Evolutionary conservation across 1,140 invertebrate species (phyloP), one percentile per base, ranked within the genome.

Genomic region (Limonius californicus): DNA sequence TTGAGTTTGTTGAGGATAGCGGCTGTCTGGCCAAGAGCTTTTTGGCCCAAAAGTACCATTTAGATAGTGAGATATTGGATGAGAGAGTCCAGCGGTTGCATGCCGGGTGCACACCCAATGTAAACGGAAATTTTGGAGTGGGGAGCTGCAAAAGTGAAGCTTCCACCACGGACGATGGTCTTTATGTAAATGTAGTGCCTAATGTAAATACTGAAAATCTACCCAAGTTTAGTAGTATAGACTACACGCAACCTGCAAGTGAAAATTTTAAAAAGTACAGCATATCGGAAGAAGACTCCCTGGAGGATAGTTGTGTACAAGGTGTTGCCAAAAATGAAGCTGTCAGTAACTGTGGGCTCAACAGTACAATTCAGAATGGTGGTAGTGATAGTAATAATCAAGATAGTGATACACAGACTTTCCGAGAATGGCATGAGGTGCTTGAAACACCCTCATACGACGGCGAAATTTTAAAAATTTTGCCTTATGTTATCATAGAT

Each of bases 401-500:
- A 62, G 58, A 64, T 65, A 64, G 57, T 60, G 55, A 57, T 35
- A 56, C 61, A 20, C 61, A 61, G 18, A 50, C 43, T 57, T 95
- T 94, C 83, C 81, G 85, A 63, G 88, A 92, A 79, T 95, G 91
- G 89, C 87, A 91, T 76, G 87, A 94, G 79, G 86, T 85, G 76
- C 81, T 86, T 65, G 84, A 84, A 66, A 84, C 79, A 78, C 82
- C 81, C 76, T 87, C 84, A 69, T 88, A 82, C 72, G 82, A 83
- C 77, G 87, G 81, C 72, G 88, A 91, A 76, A 81, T 83, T 70
- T 82, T 94, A 77, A 85, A 88, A 79, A 89, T 94, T 83, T 84
- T 95, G 85, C 93, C 93, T 82, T 96, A 96, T 82, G 90, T 93
- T 80, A 87, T 94, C 75, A 89, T 92, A 80, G 91, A 94, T 84